Evolutionary conservation across 2,797 vertebrate species (phyloP).

Genomic region (Rousettus madagascariensis): DNA sequence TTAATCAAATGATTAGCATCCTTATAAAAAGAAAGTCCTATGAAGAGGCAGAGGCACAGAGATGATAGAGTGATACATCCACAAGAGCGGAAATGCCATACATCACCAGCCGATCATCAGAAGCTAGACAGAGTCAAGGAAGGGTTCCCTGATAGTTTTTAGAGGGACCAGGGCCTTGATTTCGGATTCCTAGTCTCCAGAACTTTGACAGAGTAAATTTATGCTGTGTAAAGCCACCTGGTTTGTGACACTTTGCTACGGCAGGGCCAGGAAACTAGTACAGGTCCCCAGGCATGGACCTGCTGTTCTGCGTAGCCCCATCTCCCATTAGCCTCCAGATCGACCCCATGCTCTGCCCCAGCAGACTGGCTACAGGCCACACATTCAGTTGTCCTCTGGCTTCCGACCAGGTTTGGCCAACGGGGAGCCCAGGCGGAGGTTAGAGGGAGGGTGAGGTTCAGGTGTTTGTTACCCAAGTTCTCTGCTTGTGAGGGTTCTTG

Average conservation of each 20-base stretch:
- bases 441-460: not conserved
- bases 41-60: not conserved
- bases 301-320: not conserved
- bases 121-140: not conserved
- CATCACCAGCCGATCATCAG: not conserved
- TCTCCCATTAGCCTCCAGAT: not conserved
- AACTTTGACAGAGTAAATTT: not conserved
- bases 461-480: not conserved
- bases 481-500: not conserved
- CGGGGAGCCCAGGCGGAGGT: not conserved
- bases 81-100: not conserved
- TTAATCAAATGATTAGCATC: not conserved
- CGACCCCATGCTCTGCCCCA: accelerated
- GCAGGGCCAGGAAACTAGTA: not conserved
- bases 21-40: not conserved
- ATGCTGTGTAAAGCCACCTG: not conserved
- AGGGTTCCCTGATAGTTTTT: not conserved
- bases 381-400: no score
- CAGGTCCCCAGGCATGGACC: accelerated
- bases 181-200: not conserved
- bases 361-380: no score
- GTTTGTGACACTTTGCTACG: not conserved
- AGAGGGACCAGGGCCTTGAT: not conserved
- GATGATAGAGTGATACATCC: accelerated
- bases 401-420: not conserved